Evolutionary conservation across 2,888 invertebrate species (phyloP).

Genomic region (Branchellion lobata): DNA sequence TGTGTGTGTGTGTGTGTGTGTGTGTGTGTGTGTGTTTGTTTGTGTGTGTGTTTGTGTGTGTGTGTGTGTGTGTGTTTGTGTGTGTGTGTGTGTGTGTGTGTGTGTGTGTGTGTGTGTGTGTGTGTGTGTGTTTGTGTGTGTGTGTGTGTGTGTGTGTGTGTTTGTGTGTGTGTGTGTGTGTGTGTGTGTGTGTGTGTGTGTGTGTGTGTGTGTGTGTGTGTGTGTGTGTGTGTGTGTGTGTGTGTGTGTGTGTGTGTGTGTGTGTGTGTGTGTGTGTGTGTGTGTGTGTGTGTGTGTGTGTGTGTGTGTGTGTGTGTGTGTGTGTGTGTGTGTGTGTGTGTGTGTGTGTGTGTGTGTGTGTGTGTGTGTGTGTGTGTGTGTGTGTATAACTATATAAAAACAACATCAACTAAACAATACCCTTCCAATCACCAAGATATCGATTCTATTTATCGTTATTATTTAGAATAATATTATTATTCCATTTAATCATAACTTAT

Average conservation of each 20-base stretch:
- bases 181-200: constrained; percentile 23
- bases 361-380: constrained; percentile 38
- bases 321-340: constrained; percentile 45
- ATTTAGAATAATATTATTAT: too few relatives aligned
- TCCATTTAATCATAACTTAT: too few relatives aligned
- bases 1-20: constrained; percentile 27
- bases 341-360: constrained; percentile 41
- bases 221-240: constrained; percentile 16
- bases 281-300: constrained; percentile 35
- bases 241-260: constrained; percentile 41
- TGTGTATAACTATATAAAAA: constrained; percentile 15
- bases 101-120: constrained; percentile 25
- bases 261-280: constrained; percentile 33
- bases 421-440: too few relatives aligned
- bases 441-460: too few relatives aligned
- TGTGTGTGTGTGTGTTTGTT: constrained; percentile 35
- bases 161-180: constrained; percentile 18
- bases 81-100: constrained; percentile 32
- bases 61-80: constrained; percentile 42
- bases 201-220: constrained; percentile 23
- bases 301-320: constrained; percentile 31
- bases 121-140: constrained; percentile 18
- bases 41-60: constrained; percentile 45
- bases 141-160: constrained; percentile 23
- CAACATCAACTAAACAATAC: too few relatives aligned